phyloP scores from a whole-genome alignment of 2,113 vertebrate species.

The Orcinus orca region DNA sequence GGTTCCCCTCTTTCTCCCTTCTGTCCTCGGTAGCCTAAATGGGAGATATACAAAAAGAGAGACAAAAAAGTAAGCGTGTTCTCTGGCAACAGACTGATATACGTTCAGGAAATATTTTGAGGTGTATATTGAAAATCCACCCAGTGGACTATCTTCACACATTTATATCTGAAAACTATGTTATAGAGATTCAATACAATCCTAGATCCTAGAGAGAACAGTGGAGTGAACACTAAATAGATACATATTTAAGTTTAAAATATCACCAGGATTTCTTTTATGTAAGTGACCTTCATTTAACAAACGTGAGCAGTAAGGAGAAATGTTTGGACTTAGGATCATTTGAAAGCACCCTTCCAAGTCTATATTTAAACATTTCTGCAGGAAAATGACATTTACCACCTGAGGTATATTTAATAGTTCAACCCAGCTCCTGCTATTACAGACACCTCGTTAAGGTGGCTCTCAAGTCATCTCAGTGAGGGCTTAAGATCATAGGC shows the following conservation, averaged over 20 bases:
- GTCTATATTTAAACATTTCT: conserved; percentile 43
- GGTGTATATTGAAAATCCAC: background rate
- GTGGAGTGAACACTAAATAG: background rate
- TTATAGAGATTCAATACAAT: background rate
- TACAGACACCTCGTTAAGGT: conserved; percentile 19
- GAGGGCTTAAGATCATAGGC: background rate
- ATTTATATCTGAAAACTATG: background rate
- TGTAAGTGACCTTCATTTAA: conserved; percentile 68
- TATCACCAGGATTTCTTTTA: conserved; percentile 49
- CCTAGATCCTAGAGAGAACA: background rate
- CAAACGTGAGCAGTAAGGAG: conserved; percentile 24
- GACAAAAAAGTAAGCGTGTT: conserved; percentile 43
- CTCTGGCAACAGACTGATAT: background rate
- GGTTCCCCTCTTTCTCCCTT: conserved; percentile 98
- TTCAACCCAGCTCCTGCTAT: conserved; percentile 34
- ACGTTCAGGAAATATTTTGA: conserved; percentile 17
- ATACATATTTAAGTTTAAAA: conserved; percentile 49
- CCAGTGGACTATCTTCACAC: background rate
- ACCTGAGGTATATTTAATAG: conserved; percentile 70
- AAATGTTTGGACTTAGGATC: conserved; percentile 4
- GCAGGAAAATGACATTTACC: conserved; percentile 49
- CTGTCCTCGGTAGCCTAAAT: conserved; percentile 94
- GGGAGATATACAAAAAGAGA: conserved; percentile 77
- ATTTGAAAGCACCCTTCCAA: background rate
- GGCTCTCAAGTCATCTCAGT: conserved; percentile 45